phyloP scores from a whole-genome alignment of 1,140 invertebrate species.

The Drosophila kikkawai region DNA sequence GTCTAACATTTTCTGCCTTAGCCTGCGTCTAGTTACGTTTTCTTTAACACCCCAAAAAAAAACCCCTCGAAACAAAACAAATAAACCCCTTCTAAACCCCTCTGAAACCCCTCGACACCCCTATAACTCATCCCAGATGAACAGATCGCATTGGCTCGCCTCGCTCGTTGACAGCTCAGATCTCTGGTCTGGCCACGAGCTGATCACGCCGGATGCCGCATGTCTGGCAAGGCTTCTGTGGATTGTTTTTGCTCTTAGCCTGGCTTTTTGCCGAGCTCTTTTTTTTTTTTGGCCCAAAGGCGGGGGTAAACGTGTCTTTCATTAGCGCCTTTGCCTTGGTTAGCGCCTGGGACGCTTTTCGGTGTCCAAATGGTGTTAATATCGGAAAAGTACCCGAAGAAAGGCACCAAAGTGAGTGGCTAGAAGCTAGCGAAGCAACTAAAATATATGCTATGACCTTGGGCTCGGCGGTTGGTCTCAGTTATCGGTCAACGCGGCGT shows the following conservation, averaged over 20 bases:
- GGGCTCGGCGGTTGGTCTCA: slow-evolving; percentile 15
- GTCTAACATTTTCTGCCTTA: slow-evolving; percentile 11
- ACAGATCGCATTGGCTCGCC: slow-evolving; percentile 1
- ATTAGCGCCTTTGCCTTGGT: slow-evolving; percentile 64
- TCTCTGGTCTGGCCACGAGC: slow-evolving; percentile 58
- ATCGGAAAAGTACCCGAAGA: slow-evolving; percentile 60
- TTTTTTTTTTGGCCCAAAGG: slow-evolving; percentile 18
- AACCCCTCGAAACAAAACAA: not conserved
- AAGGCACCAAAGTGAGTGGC: slow-evolving; percentile 2
- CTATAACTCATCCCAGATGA: not conserved
- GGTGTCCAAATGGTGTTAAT: slow-evolving; percentile 50
- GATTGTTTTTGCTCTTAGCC: slow-evolving; percentile 46
- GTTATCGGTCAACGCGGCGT: slow-evolving; percentile 69
- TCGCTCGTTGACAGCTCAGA: slow-evolving; percentile 48
- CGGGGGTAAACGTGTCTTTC: slow-evolving; percentile 65
- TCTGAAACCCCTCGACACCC: not conserved
- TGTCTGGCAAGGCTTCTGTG: slow-evolving; percentile 60
- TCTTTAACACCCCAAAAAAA: not conserved
- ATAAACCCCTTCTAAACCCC: not conserved
- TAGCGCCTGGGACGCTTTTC: slow-evolving; percentile 63
- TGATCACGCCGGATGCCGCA: slow-evolving; percentile 57
- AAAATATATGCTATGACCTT: slow-evolving; percentile 54
- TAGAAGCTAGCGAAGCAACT: slow-evolving; percentile 5
- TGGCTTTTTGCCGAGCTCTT: slow-evolving; percentile 32
- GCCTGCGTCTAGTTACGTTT: slow-evolving; percentile 6